These are phyloP conservation scores for Macquaria australasica DNA, from an alignment of 2,113 vertebrate species.

Conservation along the genomic window DNA sequence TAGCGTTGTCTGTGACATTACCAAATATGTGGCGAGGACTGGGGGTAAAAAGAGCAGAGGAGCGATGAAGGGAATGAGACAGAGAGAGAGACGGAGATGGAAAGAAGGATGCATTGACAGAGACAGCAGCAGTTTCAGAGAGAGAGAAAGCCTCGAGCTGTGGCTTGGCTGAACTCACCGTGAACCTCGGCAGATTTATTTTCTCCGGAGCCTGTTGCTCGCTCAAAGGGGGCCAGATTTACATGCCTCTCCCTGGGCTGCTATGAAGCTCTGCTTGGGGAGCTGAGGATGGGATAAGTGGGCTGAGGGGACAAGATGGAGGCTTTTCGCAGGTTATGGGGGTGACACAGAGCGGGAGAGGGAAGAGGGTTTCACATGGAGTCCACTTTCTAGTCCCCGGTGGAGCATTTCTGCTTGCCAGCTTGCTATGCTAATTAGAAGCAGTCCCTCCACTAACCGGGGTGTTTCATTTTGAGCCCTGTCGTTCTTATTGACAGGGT, in stretches of 20 bases:
- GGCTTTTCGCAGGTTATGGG: constrained; percentile 34
- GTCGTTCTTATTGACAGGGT: constrained; percentile 22
- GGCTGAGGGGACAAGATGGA: constrained; percentile 37
- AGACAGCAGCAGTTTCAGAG: constrained; percentile 34
- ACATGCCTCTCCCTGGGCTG: constrained; percentile 71
- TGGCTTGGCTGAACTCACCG: constrained; percentile 85
- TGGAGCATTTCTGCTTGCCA: constrained; percentile 39
- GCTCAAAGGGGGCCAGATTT: constrained; percentile 81
- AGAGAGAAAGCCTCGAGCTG: constrained; percentile 61
- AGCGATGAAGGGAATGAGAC: constrained; percentile 20
- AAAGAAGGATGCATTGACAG: constrained; percentile 50
- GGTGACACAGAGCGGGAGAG: constrained; percentile 15
- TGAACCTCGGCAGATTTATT: constrained; percentile 87
- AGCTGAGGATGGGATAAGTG: constrained; percentile 64
- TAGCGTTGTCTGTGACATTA: constrained; percentile 48
- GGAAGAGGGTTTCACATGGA: constrained; percentile 16
- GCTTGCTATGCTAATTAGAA: constrained; percentile 62
- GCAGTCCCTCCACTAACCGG: constrained; percentile 57
- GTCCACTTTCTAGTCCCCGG: constrained; percentile 4
- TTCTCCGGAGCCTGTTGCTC: constrained; percentile 81
- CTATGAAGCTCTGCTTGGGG: constrained; percentile 60
- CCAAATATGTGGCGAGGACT: constrained; percentile 37
- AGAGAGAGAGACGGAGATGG: constrained; percentile 24
- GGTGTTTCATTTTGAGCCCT: constrained; percentile 76
- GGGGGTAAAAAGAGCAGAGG: neutral